Base-by-base conservation (phyloP, 2,113 vertebrate genomes). In the Myiozetetes cayanensis region DNA sequence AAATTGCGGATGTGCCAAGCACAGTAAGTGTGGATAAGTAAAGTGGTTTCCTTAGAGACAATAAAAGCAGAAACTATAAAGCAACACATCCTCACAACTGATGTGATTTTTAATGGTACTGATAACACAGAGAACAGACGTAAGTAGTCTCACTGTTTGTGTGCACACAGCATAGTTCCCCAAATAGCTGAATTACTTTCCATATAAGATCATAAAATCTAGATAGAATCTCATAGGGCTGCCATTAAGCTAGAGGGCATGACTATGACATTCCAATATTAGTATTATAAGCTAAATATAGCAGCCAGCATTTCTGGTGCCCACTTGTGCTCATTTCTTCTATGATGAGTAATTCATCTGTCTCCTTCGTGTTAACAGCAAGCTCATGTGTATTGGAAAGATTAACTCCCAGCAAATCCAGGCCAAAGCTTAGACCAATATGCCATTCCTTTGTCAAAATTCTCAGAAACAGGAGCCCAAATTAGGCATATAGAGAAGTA, bases 1-100 rank as follows among this genome's bases (percentile, higher is more conserved):
- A 94, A 95, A 90, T 3, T 85, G 88, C 28, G 35, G 76, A 88
- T 93, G 76, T 85, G 56, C 83, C 56, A 78, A 62, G 56, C 79
- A 81, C 37, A 53, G 76, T 14, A 35, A 74, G 21, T 59, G 68
- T 92, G 79, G 79, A 20, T 94, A 91, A 96, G 82, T 83, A 49
- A 92, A 93, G 82, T 79, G 92, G 94, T 96, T 96, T 96, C 94
- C 96, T 94, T 95, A 96, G 96, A 96, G 82, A 96, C 90, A 92
- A 76, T 90, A 90, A 92, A 78, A 95, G 90, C 92, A 94, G 93
- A 87, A 94, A 91, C 82, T 92, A 75, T 94, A 90, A 95, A 96
- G 61, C 76, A 92, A 88, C 93, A 75, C 72, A 85, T 79, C 83
- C 90, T 96, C 86, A 41, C 71, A 68, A 3, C 39, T 82, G 83